These are phyloP conservation scores for Ctenomys sociabilis DNA, from an alignment of 2,113 vertebrate genomes.

Conservation along the genomic window DNA sequence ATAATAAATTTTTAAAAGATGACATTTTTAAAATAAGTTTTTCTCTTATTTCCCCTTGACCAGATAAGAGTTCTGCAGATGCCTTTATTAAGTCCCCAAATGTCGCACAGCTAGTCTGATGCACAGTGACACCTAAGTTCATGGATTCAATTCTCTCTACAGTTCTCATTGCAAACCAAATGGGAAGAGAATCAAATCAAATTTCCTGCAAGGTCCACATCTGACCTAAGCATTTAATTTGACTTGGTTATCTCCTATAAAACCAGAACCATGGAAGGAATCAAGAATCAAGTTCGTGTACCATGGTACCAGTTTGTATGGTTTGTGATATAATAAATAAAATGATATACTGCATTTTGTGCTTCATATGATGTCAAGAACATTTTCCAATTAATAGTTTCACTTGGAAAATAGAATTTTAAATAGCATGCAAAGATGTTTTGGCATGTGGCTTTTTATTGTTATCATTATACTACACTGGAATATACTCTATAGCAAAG, in stretches of 20 bases:
- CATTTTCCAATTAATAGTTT: conserved; percentile 1
- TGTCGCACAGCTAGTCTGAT: background rate
- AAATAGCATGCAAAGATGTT: background rate
- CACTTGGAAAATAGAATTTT: background rate
- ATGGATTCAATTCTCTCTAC: background rate
- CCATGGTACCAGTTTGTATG: background rate
- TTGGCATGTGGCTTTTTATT: background rate
- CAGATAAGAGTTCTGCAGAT: background rate
- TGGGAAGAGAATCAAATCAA: background rate
- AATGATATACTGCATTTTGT: background rate
- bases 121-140: background rate
- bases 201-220: background rate
- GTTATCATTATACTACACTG: background rate
- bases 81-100: background rate
- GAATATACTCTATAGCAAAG: background rate
- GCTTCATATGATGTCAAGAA: background rate
- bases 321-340: conserved; percentile 27
- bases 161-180: background rate
- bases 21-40: background rate
- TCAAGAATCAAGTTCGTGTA: background rate
- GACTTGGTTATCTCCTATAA: background rate
- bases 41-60: background rate
- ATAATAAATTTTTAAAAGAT: background rate
- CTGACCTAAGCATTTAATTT: background rate
- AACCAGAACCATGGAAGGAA: background rate